A percentile compares a stretch with the other conserved stretches of the same genome.
Conservation (phyloP, 1,140 invertebrate genomes). For the Hirudo medicinalis region DNA sequence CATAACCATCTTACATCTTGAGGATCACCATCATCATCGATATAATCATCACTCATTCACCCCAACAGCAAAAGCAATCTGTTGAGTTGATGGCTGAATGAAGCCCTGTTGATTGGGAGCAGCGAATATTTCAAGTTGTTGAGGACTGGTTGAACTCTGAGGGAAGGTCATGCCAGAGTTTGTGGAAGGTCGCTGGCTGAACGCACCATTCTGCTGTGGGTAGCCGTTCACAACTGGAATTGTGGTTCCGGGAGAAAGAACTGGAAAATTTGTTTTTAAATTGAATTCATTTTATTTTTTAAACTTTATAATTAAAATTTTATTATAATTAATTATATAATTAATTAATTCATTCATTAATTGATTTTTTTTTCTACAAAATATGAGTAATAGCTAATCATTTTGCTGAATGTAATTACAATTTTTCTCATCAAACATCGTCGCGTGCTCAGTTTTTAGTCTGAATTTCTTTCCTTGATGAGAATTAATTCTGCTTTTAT, state of each 20-base stretch:
- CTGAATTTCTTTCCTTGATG: too few species aligned
- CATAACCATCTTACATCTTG: not conserved
- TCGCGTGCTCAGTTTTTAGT: too few species aligned
- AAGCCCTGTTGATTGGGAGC: not conserved
- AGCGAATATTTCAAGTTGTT: slow-evolving; percentile 7
- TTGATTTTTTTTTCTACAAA: too few species aligned
- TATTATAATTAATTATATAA: too few species aligned
- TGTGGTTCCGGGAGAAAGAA: not conserved
- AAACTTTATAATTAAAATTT: too few species aligned
- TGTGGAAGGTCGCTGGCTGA: not conserved
- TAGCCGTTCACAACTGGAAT: slow-evolving; percentile 6
- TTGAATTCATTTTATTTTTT: not conserved
- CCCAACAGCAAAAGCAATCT: slow-evolving; percentile 10
- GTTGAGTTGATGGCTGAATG: not conserved
- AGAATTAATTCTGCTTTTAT: too few species aligned
- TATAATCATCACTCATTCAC: not conserved
- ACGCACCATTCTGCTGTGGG: not conserved
- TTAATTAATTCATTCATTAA: too few species aligned
- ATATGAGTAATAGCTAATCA: too few species aligned
- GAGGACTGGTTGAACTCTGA: not conserved
- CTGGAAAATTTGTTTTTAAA: slow-evolving; percentile 1
- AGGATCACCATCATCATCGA: not conserved
- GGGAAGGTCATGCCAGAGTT: not conserved
- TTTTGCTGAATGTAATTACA: too few species aligned
- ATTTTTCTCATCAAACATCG: too few species aligned